These are phyloP conservation scores for Aplodontia rufa DNA, from an alignment of 2,113 vertebrate species.

Conservation along the genomic window DNA sequence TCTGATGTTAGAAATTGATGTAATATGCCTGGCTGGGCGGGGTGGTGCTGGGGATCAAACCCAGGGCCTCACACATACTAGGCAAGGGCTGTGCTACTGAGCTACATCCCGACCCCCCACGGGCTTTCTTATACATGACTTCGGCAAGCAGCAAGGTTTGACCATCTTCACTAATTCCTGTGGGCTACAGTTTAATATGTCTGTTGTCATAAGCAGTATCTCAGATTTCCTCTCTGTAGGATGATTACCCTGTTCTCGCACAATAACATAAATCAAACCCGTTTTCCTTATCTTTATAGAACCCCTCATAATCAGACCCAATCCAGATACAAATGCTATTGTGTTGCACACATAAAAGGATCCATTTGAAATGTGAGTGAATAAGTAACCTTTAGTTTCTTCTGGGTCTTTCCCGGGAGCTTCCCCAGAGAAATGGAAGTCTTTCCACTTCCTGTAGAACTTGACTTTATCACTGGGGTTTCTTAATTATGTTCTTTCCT, in stretches of 20 bases:
- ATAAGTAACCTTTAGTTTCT: conserved; percentile 63
- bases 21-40: too few species aligned
- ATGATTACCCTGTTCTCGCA: background rate
- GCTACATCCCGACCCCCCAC: too few species aligned
- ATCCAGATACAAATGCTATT: conserved; percentile 16
- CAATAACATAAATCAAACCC: background rate
- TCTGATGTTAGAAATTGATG: background rate
- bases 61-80: background rate
- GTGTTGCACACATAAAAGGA: conserved; percentile 46
- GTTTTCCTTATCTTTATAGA: background rate
- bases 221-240: background rate
- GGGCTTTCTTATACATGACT: background rate
- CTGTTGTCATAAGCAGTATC: background rate
- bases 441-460: background rate
- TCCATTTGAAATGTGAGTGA: conserved; percentile 70
- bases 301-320: background rate
- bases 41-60: background rate
- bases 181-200: background rate
- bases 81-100: background rate
- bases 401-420: background rate
- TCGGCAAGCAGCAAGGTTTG: background rate
- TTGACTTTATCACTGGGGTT: background rate
- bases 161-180: background rate
- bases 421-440: background rate
- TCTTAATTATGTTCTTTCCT: conserved; percentile 53